phyloP scores from a whole-genome alignment of 2,797 vertebrate genomes.

The Kryptolebias ocellatus region DNA sequence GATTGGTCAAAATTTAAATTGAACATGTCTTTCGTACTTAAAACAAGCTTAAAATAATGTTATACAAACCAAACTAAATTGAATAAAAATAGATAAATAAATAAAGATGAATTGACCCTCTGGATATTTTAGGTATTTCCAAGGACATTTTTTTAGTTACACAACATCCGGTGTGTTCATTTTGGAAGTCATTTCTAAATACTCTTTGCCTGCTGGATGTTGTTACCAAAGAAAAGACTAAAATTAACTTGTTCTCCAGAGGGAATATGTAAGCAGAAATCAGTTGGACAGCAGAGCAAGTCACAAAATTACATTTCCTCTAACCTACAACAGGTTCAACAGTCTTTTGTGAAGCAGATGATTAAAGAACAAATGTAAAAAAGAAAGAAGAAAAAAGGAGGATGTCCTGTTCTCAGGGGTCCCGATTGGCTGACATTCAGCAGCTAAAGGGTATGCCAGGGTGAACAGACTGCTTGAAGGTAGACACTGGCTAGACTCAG shows the following conservation, averaged over 20 bases:
- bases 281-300: constrained; percentile 6
- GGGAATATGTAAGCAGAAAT: constrained; percentile 15
- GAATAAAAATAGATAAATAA: too few relatives aligned
- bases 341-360: constrained; percentile 44
- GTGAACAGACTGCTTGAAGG: too few relatives aligned
- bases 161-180: constrained; percentile 28
- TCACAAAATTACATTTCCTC: constrained; percentile 27
- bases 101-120: too few relatives aligned
- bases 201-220: constrained; percentile 27
- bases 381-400: constrained; percentile 2
- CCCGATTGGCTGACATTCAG: constrained; percentile 48
- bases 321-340: constrained; percentile 25
- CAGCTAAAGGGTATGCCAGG: background rate
- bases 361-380: constrained; percentile 58
- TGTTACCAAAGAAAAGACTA: constrained; percentile 19
- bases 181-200: constrained; percentile 43
- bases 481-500: too few relatives aligned
- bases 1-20: too few relatives aligned
- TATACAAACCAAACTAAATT: too few relatives aligned
- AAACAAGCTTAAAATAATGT: background rate
- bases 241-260: constrained; percentile 25
- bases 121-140: constrained; percentile 31
- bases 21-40: background rate
- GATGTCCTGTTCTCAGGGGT: constrained; percentile 61
- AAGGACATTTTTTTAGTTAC: constrained; percentile 14